Conservation (phyloP, 2,888 invertebrate species). For the Mythimna albipuncta region DNA sequence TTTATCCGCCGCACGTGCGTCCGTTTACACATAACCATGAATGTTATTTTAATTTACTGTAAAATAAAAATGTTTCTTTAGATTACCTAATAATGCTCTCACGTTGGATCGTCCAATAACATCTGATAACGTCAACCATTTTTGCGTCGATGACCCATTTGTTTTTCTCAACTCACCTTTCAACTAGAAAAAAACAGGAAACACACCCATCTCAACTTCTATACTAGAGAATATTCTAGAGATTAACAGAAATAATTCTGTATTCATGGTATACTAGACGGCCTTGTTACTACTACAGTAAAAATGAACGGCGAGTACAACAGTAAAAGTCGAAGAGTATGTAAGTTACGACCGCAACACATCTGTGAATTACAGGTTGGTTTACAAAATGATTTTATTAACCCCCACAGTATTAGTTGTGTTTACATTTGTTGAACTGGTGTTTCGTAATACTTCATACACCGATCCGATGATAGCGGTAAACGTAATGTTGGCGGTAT, state of each 20-base stretch:
- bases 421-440: constrained; percentile 76
- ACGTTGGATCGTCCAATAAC: constrained; percentile 1
- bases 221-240: constrained; percentile 50
- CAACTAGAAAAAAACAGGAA: constrained; percentile 15
- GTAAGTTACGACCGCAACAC: constrained; percentile 80
- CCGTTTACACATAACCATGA: constrained; percentile 6
- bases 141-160: not conserved
- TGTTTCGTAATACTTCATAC: constrained; percentile 77
- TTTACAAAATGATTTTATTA: constrained; percentile 86
- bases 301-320: constrained; percentile 78
- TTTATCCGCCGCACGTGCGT: constrained; percentile 19
- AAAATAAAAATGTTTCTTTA: not conserved
- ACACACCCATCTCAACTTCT: constrained; percentile 24
- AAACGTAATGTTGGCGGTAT: constrained; percentile 41
- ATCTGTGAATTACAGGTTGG: constrained; percentile 74
- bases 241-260: constrained; percentile 61
- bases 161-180: not conserved
- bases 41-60: constrained; percentile 14
- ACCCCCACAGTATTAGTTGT: constrained; percentile 77
- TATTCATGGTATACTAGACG: constrained; percentile 74
- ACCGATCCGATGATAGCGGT: constrained; percentile 65
- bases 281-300: constrained; percentile 85
- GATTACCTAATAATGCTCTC: not conserved
- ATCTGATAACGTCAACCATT: not conserved
- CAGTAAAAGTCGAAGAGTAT: constrained; percentile 83